These are phyloP conservation scores for Lithophane semibrunnea DNA, from an alignment of 2,888 invertebrate genomes.

Conservation along the genomic window DNA sequence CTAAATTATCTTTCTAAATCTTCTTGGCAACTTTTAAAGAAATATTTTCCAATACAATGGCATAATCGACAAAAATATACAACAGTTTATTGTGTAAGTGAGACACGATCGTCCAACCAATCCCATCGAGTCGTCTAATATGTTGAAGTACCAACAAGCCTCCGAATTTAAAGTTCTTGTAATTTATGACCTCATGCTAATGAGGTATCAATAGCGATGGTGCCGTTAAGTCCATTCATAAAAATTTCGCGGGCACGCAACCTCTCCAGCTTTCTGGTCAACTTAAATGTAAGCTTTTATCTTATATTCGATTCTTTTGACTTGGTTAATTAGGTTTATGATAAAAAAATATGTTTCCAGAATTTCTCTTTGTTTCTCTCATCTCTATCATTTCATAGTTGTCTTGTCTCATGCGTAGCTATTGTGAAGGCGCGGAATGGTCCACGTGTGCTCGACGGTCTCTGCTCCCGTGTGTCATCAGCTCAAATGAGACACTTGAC, in stretches of 20 bases:
- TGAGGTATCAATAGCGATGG: slow-evolving; percentile 80
- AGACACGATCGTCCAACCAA: slow-evolving; percentile 31
- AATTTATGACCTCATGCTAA: slow-evolving; percentile 84
- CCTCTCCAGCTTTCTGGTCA: slow-evolving; percentile 58
- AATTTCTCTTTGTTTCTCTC: slow-evolving; percentile 13
- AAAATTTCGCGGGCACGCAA: slow-evolving; percentile 70
- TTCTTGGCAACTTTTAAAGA: neutral
- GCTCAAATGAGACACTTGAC: slow-evolving; percentile 67
- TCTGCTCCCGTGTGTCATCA: slow-evolving; percentile 65
- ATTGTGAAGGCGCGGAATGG: slow-evolving; percentile 15
- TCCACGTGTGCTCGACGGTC: slow-evolving; percentile 47
- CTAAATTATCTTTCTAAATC: slow-evolving; percentile 13
- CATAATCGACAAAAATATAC: slow-evolving; percentile 44
- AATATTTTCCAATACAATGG: slow-evolving; percentile 11
- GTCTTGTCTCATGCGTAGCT: neutral
- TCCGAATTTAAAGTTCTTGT: slow-evolving; percentile 68
- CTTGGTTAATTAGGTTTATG: slow-evolving; percentile 14
- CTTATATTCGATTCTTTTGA: slow-evolving; percentile 29
- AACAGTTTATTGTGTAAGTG: slow-evolving; percentile 30
- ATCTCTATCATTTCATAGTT: neutral
- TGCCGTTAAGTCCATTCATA: slow-evolving; percentile 85
- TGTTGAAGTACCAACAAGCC: slow-evolving; percentile 62
- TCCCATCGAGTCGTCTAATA: slow-evolving; percentile 49
- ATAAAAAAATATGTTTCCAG: neutral
- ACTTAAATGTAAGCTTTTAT: slow-evolving; percentile 37